Base-by-base conservation (phyloP, 2,113 vertebrate species). In the Butorides virescens region DNA sequence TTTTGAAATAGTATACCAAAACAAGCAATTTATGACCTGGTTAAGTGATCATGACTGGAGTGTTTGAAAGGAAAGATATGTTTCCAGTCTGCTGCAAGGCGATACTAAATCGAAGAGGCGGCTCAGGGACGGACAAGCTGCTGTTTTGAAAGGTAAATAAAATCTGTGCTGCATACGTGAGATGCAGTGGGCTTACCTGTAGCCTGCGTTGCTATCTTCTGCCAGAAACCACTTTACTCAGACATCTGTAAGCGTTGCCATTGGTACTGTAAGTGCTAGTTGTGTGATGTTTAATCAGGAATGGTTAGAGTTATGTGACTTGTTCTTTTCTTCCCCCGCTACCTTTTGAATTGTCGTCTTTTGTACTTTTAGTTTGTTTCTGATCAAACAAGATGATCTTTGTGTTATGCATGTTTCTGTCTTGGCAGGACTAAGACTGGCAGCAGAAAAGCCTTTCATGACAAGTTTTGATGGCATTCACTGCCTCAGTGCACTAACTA, bases 341-440 rank as follows among this genome's bases (percentile, higher is more conserved):
- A 39, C 29, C 37, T 85, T 82, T 88, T 30, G 72, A 93, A 46
- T 93, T 71, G 42, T 62, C 7, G 1, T 67, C 34, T 75, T 92
- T 67, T 74, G 49, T 82, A 36, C 58, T 37, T 70, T 55, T 22
- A 52, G 82, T 66, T 87, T 71, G 65, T 84, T 95, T 94, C 68
- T 94, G 61, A 95, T 96, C 71, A 93, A 82, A 91, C 83, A 90
- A 85, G 81, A 61, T 79, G 42, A 87, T 87, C 63, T 88, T 88
- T 96, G 55, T 92, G 77, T 70, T 95, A 22, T 9, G 29, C 30
- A 3, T 87, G 50, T 96, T 97, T 62, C 79, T 92, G 30, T 73
- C 72, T 76, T 55, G 39, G 68, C 39, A 65, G 53, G 55, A 52
- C 26, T 42, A 21, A 67, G 68, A 10, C 68, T 86, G 53, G 26